Percentiles rank a stretch among this genome's conserved stretches.
These are phyloP conservation scores for Homarus gammarus DNA, from an alignment of 2,888 invertebrate species.

Conservation along the genomic window DNA sequence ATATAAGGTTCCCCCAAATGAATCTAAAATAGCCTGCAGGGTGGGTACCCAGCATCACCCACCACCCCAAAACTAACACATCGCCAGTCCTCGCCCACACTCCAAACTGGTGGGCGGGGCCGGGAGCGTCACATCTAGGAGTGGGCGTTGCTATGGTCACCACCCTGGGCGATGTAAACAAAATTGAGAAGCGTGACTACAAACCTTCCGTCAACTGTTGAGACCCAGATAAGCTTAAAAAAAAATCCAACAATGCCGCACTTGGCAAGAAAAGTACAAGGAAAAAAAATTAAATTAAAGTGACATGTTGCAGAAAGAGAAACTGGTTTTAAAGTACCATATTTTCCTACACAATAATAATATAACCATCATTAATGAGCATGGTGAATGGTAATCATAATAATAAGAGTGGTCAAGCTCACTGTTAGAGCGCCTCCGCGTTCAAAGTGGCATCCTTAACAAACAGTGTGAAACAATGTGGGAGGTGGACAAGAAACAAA, in stretches of 20 bases:
- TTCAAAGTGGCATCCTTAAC: constrained; percentile 61
- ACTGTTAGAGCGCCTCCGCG: constrained; percentile 41
- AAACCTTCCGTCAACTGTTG: constrained; percentile 65
- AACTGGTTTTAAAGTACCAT: constrained; percentile 59
- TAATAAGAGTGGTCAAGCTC: constrained; percentile 66
- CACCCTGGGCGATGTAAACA: constrained; percentile 53
- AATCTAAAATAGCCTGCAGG: constrained; percentile 57
- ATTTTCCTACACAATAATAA: constrained; percentile 70
- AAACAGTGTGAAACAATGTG: constrained; percentile 66
- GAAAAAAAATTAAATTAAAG: constrained; percentile 60
- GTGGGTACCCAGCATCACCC: constrained; percentile 43
- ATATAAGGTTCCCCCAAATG: constrained; percentile 72
- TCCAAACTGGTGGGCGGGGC: constrained; percentile 38
- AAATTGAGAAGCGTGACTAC: constrained; percentile 59
- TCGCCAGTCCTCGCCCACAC: constrained; percentile 34
- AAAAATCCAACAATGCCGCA: constrained; percentile 68
- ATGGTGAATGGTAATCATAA: constrained; percentile 62
- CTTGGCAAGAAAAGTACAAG: constrained; percentile 56
- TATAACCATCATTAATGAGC: constrained; percentile 61
- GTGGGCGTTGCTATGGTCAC: constrained; percentile 44
- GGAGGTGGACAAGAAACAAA: constrained; percentile 57
- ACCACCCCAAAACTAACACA: constrained; percentile 12
- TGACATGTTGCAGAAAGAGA: constrained; percentile 66
- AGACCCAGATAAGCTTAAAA: constrained; percentile 66
- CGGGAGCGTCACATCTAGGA: constrained; percentile 7